phyloP scores from a whole-genome alignment of 2,888 invertebrate species.

The Pollenia griseotomentosa region DNA sequence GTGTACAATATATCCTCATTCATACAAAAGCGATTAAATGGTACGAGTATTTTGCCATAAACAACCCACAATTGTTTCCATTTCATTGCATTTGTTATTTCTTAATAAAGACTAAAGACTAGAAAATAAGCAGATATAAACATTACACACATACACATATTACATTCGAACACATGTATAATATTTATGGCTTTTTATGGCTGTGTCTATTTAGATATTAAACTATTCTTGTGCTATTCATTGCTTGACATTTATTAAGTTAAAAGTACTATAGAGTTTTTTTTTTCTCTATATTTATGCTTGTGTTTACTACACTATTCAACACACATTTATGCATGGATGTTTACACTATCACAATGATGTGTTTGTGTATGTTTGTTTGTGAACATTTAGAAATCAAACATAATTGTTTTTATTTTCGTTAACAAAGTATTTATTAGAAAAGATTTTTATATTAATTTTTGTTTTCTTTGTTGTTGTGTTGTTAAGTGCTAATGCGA shows the following conservation, averaged over 20 bases:
- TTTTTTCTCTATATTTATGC: conserved; percentile 8
- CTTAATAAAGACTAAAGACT: conserved; percentile 9
- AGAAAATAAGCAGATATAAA: background rate
- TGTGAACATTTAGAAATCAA: background rate
- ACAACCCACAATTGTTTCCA: conserved; percentile 26
- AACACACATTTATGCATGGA: background rate
- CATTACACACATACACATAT: background rate
- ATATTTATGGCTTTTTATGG: background rate
- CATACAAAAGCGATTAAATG: background rate
- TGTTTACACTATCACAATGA: too few species aligned
- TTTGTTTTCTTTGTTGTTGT: background rate
- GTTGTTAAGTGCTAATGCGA: background rate
- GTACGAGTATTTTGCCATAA: background rate
- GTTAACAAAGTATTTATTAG: background rate
- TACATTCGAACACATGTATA: background rate
- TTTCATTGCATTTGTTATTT: conserved; percentile 25
- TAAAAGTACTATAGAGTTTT: background rate
- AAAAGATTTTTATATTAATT: conserved; percentile 12
- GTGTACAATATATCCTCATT: too few species aligned
- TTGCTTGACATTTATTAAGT: background rate
- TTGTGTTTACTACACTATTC: background rate
- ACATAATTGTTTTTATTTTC: background rate
- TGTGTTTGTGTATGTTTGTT: background rate
- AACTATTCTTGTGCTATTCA: conserved; percentile 1
- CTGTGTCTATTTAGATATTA: background rate